A percentile compares a stretch with the other conserved stretches of the same genome.
Conservation (phyloP, 2,888 invertebrate species). For the Geophilus truncorum region DNA sequence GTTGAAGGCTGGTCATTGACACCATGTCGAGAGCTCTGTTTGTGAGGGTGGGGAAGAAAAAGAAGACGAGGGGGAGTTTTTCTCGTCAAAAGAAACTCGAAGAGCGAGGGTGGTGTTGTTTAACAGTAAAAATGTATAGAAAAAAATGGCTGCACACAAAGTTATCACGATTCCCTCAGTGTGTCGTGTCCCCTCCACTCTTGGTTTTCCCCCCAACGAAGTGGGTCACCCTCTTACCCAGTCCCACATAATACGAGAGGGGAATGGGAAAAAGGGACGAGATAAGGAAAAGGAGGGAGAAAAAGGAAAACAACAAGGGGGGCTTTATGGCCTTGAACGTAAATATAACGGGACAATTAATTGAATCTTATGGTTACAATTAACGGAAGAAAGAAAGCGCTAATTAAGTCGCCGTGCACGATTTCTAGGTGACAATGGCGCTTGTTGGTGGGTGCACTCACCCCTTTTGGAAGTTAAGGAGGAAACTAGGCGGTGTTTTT, state of each 20-base stretch:
- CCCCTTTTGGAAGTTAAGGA: neutral
- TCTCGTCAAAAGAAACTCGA: neutral
- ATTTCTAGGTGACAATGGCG: neutral
- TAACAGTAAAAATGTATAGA: neutral
- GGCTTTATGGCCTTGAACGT: conserved; percentile 17
- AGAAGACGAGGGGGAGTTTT: neutral
- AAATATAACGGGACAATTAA: conserved; percentile 11
- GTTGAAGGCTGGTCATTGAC: conserved; percentile 27
- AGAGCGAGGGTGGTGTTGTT: neutral
- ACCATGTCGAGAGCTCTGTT: neutral
- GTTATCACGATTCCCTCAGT: neutral
- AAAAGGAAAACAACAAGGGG: neutral
- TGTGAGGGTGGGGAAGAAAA: neutral
- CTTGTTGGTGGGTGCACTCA: neutral
- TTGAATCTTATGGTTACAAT: conserved; percentile 10
- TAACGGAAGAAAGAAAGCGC: neutral
- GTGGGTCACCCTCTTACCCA: conserved; percentile 25
- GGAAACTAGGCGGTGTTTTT: neutral
- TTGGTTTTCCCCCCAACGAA: conserved; percentile 6
- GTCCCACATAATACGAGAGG: conserved; percentile 11
- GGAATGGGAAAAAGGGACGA: neutral
- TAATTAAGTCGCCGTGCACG: neutral
- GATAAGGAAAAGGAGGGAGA: neutral
- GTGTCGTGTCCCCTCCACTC: neutral
- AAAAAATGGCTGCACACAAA: neutral